These are phyloP conservation scores for Pheosia gnoma DNA, from an alignment of 2,888 invertebrate species.

Conservation along the genomic window DNA sequence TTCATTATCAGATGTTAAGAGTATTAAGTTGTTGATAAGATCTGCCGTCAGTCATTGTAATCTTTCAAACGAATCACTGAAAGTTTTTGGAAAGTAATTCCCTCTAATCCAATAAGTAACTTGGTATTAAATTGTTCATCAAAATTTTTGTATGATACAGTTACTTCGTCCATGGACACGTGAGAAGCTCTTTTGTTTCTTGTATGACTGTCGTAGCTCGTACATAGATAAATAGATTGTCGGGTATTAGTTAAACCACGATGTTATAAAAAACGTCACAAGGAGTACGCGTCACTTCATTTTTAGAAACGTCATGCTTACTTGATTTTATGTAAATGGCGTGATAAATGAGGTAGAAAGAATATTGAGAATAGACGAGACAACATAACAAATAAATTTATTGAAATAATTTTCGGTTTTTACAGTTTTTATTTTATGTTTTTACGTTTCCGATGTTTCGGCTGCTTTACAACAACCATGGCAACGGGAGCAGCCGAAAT, in stretches of 20 bases:
- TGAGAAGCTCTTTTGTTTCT: neutral
- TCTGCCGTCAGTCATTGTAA: conserved; percentile 6
- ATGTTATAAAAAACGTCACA: neutral
- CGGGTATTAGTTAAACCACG: no score
- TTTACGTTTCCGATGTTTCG: no score
- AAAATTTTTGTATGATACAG: neutral
- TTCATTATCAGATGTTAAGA: conserved; percentile 17
- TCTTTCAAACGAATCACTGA: neutral
- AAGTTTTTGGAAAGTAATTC: neutral
- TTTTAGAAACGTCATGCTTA: neutral
- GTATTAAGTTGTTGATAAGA: conserved; percentile 10
- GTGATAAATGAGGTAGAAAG: neutral
- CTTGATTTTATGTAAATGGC: neutral
- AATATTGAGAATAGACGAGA: neutral
- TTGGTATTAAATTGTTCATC: neutral
- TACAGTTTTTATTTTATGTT: no score
- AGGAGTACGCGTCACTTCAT: neutral
- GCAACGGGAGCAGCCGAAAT: no score
- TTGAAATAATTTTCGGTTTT: neutral
- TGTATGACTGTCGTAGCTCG: neutral
- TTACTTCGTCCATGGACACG: no score
- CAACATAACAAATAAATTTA: neutral
- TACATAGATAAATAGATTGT: neutral
- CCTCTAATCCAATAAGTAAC: neutral
- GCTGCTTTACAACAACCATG: no score